Percentiles rank a stretch among this genome's conserved stretches.
Evolutionary conservation across 64 coral and sea anemone species (phyloP).

Genomic region (Acropora yongei): DNA sequence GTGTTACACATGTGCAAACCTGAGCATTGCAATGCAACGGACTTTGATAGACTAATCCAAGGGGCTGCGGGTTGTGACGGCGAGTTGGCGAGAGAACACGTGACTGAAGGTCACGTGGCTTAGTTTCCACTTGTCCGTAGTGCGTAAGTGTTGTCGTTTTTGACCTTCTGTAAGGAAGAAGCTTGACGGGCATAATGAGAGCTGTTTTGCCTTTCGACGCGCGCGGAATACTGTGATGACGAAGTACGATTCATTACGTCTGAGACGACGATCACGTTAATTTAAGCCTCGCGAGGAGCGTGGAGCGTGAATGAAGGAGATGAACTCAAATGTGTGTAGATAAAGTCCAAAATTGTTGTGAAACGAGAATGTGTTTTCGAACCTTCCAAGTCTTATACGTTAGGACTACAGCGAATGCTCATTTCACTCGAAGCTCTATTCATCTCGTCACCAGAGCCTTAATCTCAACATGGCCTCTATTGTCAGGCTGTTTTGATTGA

Average conservation of each 20-base stretch:
- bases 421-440: no score
- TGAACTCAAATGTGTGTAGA: no score
- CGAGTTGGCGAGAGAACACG: slow-evolving; percentile 65
- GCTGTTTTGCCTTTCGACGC: background rate
- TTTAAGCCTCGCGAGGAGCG: background rate
- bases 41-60: slow-evolving; percentile 59
- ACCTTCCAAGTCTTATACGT: no score
- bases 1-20: background rate
- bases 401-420: no score
- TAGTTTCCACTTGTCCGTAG: slow-evolving; percentile 49
- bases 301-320: no score
- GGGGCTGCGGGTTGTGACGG: slow-evolving; percentile 61
- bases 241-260: background rate
- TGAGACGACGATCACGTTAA: background rate
- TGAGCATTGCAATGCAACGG: slow-evolving; percentile 25
- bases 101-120: slow-evolving; percentile 56
- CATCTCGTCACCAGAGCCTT: no score
- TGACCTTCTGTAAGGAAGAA: background rate
- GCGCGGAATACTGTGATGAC: background rate
- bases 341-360: no score
- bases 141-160: slow-evolving; percentile 69
- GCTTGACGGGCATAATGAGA: slow-evolving; percentile 6
- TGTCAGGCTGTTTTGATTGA: no score
- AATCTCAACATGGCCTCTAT: no score
- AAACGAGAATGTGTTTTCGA: no score